A percentile compares a stretch with the other conserved stretches of the same genome.
Evolutionary conservation across 2,888 invertebrate genomes (phyloP).

Genomic region (Parnassius apollo): DNA sequence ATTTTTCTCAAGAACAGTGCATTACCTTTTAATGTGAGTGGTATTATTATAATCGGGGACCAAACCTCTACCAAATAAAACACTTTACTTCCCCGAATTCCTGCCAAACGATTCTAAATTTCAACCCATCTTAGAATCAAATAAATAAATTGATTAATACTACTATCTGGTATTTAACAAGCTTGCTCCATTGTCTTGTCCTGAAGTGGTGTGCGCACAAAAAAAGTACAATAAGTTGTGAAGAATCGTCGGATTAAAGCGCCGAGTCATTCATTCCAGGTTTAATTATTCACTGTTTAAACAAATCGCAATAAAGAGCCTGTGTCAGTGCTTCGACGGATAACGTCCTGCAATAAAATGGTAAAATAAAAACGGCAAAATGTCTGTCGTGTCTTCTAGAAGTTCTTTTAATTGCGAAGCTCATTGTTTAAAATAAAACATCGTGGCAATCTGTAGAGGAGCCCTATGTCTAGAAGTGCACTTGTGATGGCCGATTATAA

Average conservation of each 20-base stretch:
- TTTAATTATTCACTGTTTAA: slow-evolving; percentile 79
- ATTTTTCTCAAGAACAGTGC: too few species aligned
- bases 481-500: too few species aligned
- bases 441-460: too few species aligned
- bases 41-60: too few species aligned
- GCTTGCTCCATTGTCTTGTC: slow-evolving; percentile 62
- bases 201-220: slow-evolving; percentile 58
- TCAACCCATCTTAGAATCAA: slow-evolving; percentile 10
- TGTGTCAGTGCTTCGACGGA: slow-evolving; percentile 48
- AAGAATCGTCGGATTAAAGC: slow-evolving; percentile 64
- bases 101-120: too few species aligned
- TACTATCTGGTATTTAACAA: slow-evolving; percentile 68
- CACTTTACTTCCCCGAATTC: too few species aligned
- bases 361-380: slow-evolving; percentile 43
- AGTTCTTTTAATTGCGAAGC: not conserved
- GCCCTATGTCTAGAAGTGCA: too few species aligned
- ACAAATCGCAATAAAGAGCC: slow-evolving; percentile 71
- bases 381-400: not conserved
- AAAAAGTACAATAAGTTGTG: slow-evolving; percentile 52
- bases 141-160: slow-evolving; percentile 61
- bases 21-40: too few species aligned
- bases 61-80: too few species aligned
- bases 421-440: too few species aligned
- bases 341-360: slow-evolving; percentile 46
- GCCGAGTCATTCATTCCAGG: slow-evolving; percentile 65